Conservation (phyloP, 92 coral and sea anemone species). For the Bergia sp. region DNA sequence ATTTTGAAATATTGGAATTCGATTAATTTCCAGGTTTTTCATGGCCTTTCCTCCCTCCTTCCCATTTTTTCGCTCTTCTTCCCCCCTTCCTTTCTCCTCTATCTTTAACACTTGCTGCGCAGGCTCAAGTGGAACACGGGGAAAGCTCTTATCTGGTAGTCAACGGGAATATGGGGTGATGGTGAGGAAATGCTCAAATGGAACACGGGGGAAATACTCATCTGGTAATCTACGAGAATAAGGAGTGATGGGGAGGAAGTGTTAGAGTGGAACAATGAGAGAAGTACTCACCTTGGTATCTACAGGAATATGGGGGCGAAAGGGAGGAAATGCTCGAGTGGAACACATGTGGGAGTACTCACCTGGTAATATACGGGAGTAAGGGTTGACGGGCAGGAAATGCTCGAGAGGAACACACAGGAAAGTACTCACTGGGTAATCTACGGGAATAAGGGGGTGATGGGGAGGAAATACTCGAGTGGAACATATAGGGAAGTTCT, state of each 20-base stretch:
- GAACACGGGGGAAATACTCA: too few species aligned
- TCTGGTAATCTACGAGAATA: too few species aligned
- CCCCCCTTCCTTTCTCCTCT: too few species aligned
- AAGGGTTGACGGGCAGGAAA: neutral
- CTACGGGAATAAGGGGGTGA: slow-evolving; percentile 55
- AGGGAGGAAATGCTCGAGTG: neutral
- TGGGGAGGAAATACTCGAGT: slow-evolving; percentile 6
- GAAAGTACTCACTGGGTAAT: slow-evolving; percentile 25
- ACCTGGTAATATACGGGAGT: slow-evolving; percentile 50
- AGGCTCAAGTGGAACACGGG: neutral
- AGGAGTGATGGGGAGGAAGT: too few species aligned
- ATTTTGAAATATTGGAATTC: neutral
- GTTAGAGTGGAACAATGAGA: neutral
- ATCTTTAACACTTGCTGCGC: too few species aligned
- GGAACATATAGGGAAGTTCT: neutral
- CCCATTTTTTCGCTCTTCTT: too few species aligned
- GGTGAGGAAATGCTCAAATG: neutral
- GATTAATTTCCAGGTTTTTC: neutral
- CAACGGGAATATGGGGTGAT: slow-evolving; percentile 65
- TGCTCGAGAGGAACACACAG: too few species aligned
- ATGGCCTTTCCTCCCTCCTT: too few species aligned
- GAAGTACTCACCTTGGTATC: neutral
- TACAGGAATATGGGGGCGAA: slow-evolving; percentile 22
- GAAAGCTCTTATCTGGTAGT: slow-evolving; percentile 70
- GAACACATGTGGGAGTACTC: too few species aligned